These are phyloP conservation scores for Scatophagus argus DNA, from an alignment of 2,113 vertebrate genomes.

Conservation along the genomic window DNA sequence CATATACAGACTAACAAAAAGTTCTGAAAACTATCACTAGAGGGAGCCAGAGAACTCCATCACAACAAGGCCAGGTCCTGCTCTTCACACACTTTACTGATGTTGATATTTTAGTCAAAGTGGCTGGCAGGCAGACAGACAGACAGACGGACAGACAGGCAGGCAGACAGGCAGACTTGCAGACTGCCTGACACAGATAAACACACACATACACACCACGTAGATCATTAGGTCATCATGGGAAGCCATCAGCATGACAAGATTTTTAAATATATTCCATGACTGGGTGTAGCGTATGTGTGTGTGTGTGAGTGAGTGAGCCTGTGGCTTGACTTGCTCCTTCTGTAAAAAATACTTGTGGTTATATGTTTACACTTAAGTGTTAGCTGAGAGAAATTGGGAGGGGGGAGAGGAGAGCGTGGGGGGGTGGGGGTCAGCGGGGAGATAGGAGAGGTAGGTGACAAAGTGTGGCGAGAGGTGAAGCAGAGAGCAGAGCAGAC, in stretches of 20 bases:
- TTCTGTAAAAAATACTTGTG: constrained; percentile 78
- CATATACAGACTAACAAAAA: background rate
- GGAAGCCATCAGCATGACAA: constrained; percentile 65
- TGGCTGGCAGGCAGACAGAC: constrained; percentile 49
- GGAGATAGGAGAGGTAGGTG: background rate
- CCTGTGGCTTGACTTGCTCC: constrained; percentile 42
- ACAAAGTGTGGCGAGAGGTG: constrained; percentile 54
- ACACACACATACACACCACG: constrained; percentile 24
- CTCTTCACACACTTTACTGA: constrained; percentile 50
- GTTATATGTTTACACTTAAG: constrained; percentile 79
- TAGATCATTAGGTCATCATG: constrained; percentile 69
- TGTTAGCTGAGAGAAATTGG: constrained; percentile 59
- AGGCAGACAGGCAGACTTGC: constrained; percentile 28
- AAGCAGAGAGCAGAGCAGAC: constrained; percentile 66
- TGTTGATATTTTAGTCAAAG: constrained; percentile 70
- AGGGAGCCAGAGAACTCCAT: constrained; percentile 29
- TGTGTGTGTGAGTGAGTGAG: constrained; percentile 13
- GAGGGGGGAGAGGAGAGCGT: background rate
- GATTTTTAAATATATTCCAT: constrained; percentile 82
- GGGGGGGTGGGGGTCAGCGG: too few relatives aligned
- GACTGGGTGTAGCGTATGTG: constrained; percentile 45
- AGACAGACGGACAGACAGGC: constrained; percentile 25
- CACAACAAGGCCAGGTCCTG: background rate
- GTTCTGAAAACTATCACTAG: constrained; percentile 32
- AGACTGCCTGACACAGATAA: constrained; percentile 45